Conservation (phyloP, 1,140 invertebrate genomes). For the Achroia grisella region DNA sequence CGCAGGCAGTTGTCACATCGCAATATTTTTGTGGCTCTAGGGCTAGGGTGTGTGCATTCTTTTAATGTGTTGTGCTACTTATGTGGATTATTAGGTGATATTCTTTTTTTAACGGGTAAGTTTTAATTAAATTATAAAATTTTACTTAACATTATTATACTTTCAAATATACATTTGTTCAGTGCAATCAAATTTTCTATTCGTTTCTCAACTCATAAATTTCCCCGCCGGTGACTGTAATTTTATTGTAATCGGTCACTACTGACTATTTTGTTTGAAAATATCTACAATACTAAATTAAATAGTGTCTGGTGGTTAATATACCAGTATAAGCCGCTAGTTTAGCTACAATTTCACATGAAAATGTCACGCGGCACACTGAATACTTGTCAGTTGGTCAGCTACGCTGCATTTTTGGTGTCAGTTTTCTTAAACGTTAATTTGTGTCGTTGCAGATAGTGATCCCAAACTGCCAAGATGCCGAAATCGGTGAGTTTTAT, state of each 20-base stretch:
- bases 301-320: slow-evolving; percentile 12
- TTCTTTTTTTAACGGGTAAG: slow-evolving; percentile 65
- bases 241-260: slow-evolving; percentile 39
- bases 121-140: slow-evolving; percentile 10
- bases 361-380: slow-evolving; percentile 33
- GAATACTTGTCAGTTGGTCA: not conserved
- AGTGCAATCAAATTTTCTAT: slow-evolving; percentile 22
- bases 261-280: slow-evolving; percentile 40
- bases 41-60: slow-evolving; percentile 72
- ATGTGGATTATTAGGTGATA: slow-evolving; percentile 73
- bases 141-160: not conserved
- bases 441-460: slow-evolving; percentile 58
- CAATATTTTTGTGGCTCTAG: slow-evolving; percentile 71
- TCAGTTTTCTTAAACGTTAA: slow-evolving; percentile 19
- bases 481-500: slow-evolving; percentile 66
- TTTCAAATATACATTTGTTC: not conserved
- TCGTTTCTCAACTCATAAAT: slow-evolving; percentile 16
- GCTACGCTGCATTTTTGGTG: not conserved
- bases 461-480: slow-evolving; percentile 63
- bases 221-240: slow-evolving; percentile 41
- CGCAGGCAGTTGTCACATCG: slow-evolving; percentile 66
- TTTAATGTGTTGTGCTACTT: slow-evolving; percentile 72
- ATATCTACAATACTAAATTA: slow-evolving; percentile 14
- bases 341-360: slow-evolving; percentile 34
- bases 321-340: slow-evolving; percentile 8